Base-by-base conservation (phyloP, 1,140 invertebrate species). In the Rhynchophorus ferrugineus region DNA sequence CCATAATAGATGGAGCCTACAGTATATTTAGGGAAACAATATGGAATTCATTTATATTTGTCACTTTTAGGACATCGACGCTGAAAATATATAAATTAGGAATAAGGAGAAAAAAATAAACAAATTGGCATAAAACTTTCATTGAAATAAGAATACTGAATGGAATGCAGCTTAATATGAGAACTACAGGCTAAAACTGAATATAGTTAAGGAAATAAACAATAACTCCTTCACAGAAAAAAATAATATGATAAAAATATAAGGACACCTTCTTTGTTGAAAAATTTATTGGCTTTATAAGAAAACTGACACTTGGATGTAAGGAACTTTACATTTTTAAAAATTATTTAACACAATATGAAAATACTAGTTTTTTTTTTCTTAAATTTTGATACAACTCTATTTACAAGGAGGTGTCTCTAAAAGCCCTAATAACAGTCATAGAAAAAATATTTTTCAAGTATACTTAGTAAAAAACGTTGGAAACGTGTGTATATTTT, bases 301-400 rank as follows among this genome's bases (percentile, higher is more conserved):
- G 21, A 11, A 44, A 44, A 29, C 43, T 33, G 43, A 44, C 43
- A 44, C 43, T 44, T 44, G 43, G 43, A 44, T 44, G 9, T 44
- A 21, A 44, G 43, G 43, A 44, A 44, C 43, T 44, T 44, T 44
- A 44, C 39, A 43, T 33, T 5, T 29, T 29, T 6, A 11, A 6
- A 6, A 6, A 29, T 11, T 29, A 33, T 47, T 22, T 47, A 47
- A 17, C 17, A 47, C 33, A 38, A 47, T 47, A 47, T 20, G 45
- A 47, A 47, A 47, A 47, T 47, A 47, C 33, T 29, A 33, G 20
- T 37, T 29, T 47, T 47, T 21, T 8, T 14, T 47, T 19, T n/a
- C 19, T 47, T 47, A 19, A 22, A 37, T 44, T 44, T 18, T 7
- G 13, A 21, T 44, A 5, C 20, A 16, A 14, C 20, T 1, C 13